A percentile compares a stretch with the other conserved stretches of the same genome.
These are phyloP conservation scores for Cephus cinctus DNA, from an alignment of 1,140 invertebrate species.

Conservation along the genomic window DNA sequence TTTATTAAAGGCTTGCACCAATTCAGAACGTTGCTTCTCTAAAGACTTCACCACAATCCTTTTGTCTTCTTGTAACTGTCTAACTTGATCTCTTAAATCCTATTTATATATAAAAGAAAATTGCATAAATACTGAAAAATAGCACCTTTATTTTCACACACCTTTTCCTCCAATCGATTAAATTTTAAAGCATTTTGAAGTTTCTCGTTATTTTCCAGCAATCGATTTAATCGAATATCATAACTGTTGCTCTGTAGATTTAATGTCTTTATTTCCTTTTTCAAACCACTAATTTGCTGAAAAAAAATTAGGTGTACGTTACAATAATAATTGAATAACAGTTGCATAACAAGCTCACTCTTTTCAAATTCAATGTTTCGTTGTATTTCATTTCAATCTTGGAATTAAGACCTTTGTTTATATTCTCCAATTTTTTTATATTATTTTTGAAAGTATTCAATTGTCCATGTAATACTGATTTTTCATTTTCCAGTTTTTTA, in stretches of 20 bases:
- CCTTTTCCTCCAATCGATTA: conserved; percentile 55
- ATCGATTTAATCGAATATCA: conserved; percentile 52
- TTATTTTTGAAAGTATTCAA: conserved; percentile 40
- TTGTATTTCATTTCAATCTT: conserved; percentile 43
- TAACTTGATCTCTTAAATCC: conserved; percentile 51
- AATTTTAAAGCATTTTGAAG: conserved; percentile 44
- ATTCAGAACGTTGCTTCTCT: conserved; percentile 53
- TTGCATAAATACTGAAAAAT: conserved; percentile 11
- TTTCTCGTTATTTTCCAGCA: conserved; percentile 54
- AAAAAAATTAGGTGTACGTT: conserved; percentile 11
- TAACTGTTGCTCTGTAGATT: conserved; percentile 39
- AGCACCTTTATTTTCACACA: conserved; percentile 19
- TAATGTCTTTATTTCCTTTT: conserved; percentile 50
- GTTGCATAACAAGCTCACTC: background rate
- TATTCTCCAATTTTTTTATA: conserved; percentile 47
- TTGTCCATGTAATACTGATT: conserved; percentile 49
- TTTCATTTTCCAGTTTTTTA: conserved; percentile 43
- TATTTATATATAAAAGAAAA: conserved; percentile 25
- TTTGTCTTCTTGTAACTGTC: conserved; percentile 48
- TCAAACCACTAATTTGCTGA: conserved; percentile 50
- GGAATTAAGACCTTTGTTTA: conserved; percentile 30
- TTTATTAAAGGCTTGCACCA: conserved; percentile 56
- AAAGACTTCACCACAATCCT: conserved; percentile 42
- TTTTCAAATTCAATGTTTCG: conserved; percentile 33
- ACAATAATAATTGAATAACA: conserved; percentile 1